Evolutionary conservation across 2,888 invertebrate species (phyloP).

Genomic region (Myopa testacea): DNA sequence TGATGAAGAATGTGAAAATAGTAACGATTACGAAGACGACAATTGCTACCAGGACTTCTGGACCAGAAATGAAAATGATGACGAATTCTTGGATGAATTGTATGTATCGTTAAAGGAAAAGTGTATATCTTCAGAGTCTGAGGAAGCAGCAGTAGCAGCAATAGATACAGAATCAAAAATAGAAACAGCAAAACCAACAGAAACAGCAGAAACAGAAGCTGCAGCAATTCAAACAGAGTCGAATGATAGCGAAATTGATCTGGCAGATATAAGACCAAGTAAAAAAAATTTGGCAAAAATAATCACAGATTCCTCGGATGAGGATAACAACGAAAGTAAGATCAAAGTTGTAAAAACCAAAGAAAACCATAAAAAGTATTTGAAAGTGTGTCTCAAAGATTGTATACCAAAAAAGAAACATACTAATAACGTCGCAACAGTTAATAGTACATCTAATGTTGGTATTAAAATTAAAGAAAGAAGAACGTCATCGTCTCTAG

Average conservation of each 20-base stretch:
- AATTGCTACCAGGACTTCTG: constrained; percentile 38
- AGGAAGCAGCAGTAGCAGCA: constrained; percentile 5
- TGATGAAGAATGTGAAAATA: constrained; percentile 39
- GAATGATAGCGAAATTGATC: background rate
- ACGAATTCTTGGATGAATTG: constrained; percentile 16
- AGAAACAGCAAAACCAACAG: background rate
- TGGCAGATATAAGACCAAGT: background rate
- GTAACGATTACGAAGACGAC: constrained; percentile 37
- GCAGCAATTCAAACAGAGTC: background rate
- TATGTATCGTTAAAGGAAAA: constrained; percentile 18
- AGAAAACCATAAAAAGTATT: background rate
- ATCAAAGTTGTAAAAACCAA: background rate
- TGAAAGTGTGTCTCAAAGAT: background rate
- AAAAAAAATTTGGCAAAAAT: background rate
- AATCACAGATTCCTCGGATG: constrained; percentile 18
- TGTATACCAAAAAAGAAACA: background rate
- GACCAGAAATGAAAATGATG: constrained; percentile 24
- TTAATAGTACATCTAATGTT: too few relatives aligned
- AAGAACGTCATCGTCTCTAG: background rate
- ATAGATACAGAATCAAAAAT: background rate
- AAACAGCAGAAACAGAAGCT: background rate
- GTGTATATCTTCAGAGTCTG: constrained; percentile 3
- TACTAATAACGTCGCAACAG: background rate
- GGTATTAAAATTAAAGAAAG: too few relatives aligned
- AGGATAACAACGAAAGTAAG: background rate